Percentiles rank a stretch among this genome's conserved stretches.
Evolutionary conservation across 2,888 invertebrate genomes (phyloP).

Genomic region (Polydrusus tereticollis): DNA sequence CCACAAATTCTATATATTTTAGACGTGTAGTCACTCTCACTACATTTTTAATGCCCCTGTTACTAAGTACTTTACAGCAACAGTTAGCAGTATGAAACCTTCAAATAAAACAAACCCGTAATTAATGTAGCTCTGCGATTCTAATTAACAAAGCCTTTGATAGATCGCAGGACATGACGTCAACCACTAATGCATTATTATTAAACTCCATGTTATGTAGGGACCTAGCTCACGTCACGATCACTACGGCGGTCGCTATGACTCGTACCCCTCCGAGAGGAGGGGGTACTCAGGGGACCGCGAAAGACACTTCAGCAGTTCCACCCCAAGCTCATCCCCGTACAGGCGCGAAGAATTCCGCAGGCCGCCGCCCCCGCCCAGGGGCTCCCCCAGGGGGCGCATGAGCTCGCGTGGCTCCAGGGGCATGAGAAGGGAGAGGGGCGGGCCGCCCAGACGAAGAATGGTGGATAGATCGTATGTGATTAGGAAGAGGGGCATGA

Average conservation of each 20-base stretch:
- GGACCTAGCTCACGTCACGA: constrained; percentile 64
- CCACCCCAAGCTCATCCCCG: constrained; percentile 50
- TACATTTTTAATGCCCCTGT: not conserved
- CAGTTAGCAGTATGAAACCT: not conserved
- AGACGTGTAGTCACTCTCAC: not conserved
- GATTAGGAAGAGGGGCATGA: constrained; percentile 69
- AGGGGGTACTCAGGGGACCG: constrained; percentile 70
- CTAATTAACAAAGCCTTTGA: constrained; percentile 5
- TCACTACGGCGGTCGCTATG: constrained; percentile 70
- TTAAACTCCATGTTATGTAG: constrained; percentile 53
- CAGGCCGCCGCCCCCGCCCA: constrained; percentile 60
- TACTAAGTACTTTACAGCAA: not conserved
- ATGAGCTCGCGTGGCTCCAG: constrained; percentile 67
- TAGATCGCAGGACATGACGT: constrained; percentile 2
- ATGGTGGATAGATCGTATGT: constrained; percentile 72
- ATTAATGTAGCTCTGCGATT: too few relatives aligned
- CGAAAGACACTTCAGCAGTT: constrained; percentile 58
- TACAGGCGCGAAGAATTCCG: constrained; percentile 65
- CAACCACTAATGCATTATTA: constrained; percentile 17
- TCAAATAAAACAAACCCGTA: not conserved
- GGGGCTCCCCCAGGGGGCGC: constrained; percentile 64
- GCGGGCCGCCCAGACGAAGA: constrained; percentile 68
- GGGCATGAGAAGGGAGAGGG: constrained; percentile 65
- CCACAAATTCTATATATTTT: not conserved
- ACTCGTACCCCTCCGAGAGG: constrained; percentile 70